Percentiles rank a stretch among this genome's conserved stretches.
phyloP scores from a whole-genome alignment of 2,888 invertebrate species.

The Biston betularia region DNA sequence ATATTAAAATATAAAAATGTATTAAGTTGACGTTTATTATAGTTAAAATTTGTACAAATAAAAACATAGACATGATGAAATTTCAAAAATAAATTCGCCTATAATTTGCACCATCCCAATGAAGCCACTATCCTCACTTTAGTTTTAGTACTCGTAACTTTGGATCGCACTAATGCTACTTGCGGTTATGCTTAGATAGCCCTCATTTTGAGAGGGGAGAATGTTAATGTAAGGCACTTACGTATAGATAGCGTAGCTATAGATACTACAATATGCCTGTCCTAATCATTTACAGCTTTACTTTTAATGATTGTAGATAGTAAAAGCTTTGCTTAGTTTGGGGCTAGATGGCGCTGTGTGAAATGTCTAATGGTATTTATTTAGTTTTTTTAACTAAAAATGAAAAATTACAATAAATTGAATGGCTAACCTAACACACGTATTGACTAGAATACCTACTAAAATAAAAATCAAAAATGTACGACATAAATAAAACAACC shows the following conservation, averaged over 20 bases:
- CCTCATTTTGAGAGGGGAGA: constrained; percentile 38
- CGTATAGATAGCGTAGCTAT: neutral
- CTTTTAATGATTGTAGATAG: too few relatives aligned
- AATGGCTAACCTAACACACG: too few relatives aligned
- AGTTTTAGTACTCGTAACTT: constrained; percentile 66
- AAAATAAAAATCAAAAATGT: constrained; percentile 3
- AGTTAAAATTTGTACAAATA: too few relatives aligned
- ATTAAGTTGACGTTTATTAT: too few relatives aligned
- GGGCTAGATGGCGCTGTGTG: too few relatives aligned
- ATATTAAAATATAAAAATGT: too few relatives aligned
- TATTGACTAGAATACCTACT: neutral
- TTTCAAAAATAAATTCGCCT: constrained; percentile 23
- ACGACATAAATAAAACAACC: constrained; percentile 12
- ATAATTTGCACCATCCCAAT: constrained; percentile 49
- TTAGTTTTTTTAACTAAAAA: too few relatives aligned
- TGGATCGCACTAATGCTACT: constrained; percentile 71
- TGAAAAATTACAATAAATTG: too few relatives aligned
- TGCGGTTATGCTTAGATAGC: constrained; percentile 45
- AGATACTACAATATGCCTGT: neutral
- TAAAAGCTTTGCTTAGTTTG: too few relatives aligned
- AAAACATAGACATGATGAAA: too few relatives aligned
- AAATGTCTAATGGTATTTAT: too few relatives aligned
- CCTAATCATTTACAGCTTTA: too few relatives aligned
- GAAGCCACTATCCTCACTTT: constrained; percentile 71
- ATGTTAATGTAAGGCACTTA: constrained; percentile 15